Conservation (phyloP, 2,888 invertebrate genomes). For the Notodonta ziczac region DNA sequence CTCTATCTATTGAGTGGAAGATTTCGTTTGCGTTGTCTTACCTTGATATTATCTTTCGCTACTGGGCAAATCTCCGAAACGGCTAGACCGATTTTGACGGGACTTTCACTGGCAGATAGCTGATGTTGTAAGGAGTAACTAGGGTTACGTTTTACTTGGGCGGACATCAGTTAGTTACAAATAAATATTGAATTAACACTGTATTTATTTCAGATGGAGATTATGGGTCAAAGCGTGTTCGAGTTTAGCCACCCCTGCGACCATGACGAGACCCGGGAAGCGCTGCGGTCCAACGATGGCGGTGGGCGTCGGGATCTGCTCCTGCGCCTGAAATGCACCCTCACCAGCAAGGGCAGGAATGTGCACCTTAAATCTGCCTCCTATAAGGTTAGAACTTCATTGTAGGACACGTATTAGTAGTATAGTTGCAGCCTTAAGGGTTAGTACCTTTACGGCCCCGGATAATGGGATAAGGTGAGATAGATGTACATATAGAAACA, state of each 20-base stretch:
- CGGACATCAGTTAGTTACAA: too few species aligned
- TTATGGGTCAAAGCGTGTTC: slow-evolving; percentile 97
- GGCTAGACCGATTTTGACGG: too few species aligned
- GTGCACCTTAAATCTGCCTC: slow-evolving; percentile 98
- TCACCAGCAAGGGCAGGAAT: slow-evolving; percentile 97
- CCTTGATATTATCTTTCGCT: slow-evolving; percentile 14
- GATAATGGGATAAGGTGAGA: too few species aligned
- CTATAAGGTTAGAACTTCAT: slow-evolving; percentile 89
- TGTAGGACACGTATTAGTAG: neutral
- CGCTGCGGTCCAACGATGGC: slow-evolving; percentile 74
- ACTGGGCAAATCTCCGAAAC: slow-evolving; percentile 1
- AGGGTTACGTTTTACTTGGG: too few species aligned
- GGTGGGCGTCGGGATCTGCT: slow-evolving; percentile 86
- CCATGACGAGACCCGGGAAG: slow-evolving; percentile 93
- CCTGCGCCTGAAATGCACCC: slow-evolving; percentile 95
- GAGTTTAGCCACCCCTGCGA: slow-evolving; percentile 98
- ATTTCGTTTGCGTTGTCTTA: slow-evolving; percentile 21
- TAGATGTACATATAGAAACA: too few species aligned
- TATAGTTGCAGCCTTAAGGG: too few species aligned
- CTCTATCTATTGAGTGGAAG: slow-evolving; percentile 19
- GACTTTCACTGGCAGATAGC: too few species aligned
- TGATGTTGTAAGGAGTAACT: too few species aligned
- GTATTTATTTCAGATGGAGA: slow-evolving; percentile 91
- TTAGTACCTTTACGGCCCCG: too few species aligned
- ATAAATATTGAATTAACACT: neutral